Conservation (phyloP, 2,113 vertebrate species). For the Sinocyclocheilus rhinocerous region DNA sequence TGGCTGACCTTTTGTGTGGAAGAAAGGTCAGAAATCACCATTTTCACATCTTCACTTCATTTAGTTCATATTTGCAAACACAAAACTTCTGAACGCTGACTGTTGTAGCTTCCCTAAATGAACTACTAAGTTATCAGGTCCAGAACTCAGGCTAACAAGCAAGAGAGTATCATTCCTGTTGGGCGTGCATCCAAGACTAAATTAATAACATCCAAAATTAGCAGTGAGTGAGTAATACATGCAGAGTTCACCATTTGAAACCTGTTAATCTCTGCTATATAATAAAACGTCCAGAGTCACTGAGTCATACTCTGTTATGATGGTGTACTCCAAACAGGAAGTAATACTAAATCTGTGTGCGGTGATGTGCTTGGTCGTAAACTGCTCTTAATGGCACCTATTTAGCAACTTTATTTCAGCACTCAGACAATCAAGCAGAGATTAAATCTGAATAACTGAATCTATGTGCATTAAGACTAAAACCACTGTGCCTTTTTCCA, state of each 20-base stretch:
- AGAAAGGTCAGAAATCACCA: neutral
- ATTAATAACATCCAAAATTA: constrained; percentile 18
- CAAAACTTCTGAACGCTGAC: neutral
- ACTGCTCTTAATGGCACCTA: neutral
- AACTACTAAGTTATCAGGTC: neutral
- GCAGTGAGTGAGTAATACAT: neutral
- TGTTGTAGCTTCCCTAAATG: neutral
- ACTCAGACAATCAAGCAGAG: neutral
- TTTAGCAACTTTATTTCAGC: constrained; percentile 10
- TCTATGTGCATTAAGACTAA: neutral
- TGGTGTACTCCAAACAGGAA: neutral
- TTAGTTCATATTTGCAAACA: neutral
- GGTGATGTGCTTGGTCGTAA: neutral
- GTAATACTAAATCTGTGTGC: constrained; percentile 18
- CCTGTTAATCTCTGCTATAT: constrained; percentile 13
- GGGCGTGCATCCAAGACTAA: neutral
- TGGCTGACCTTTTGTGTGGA: neutral
- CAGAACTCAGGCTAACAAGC: neutral
- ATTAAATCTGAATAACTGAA: constrained; percentile 5
- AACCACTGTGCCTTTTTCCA: constrained; percentile 3
- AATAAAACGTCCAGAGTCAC: constrained; percentile 9
- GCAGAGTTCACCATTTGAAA: neutral
- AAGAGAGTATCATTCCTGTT: constrained; percentile 1
- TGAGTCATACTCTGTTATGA: constrained; percentile 22
- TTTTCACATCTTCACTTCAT: neutral